Evolutionary conservation across 92 coral and sea anemone species (phyloP).

Genomic region (Paramuricea clavata): DNA sequence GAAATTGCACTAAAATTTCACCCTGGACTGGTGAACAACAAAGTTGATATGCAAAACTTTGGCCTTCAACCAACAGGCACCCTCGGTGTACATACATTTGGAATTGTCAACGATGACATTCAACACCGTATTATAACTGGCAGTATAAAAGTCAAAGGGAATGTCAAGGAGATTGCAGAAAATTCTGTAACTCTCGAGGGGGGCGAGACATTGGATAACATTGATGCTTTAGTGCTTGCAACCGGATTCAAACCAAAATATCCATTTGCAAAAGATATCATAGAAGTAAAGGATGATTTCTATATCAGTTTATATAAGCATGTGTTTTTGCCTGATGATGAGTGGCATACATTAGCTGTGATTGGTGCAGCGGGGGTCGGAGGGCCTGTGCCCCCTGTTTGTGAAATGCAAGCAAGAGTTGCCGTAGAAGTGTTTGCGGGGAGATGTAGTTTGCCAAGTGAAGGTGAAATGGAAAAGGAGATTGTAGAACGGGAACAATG

Average conservation of each 20-base stretch:
- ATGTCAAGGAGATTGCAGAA: constrained; percentile 62
- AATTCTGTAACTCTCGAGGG: constrained; percentile 71
- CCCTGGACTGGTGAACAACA: too few species aligned
- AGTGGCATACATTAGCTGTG: constrained; percentile 38
- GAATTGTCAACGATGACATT: constrained; percentile 82
- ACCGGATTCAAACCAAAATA: constrained; percentile 80
- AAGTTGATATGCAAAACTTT: constrained; percentile 37
- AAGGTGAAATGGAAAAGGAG: constrained; percentile 42
- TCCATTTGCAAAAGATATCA: constrained; percentile 71
- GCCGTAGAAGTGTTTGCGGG: constrained; percentile 57
- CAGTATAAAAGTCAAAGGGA: constrained; percentile 68
- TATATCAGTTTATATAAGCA: constrained; percentile 67
- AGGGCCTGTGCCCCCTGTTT: constrained; percentile 24
- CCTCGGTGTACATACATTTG: constrained; percentile 1
- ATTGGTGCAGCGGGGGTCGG: constrained; percentile 32
- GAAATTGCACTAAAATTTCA: too few species aligned
- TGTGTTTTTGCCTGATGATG: constrained; percentile 46
- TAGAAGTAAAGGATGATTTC: constrained; percentile 37
- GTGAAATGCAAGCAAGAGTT: constrained; percentile 62
- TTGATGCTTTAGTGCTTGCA: constrained; percentile 80
- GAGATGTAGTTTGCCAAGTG: constrained; percentile 29
- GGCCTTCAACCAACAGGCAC: constrained; percentile 71
- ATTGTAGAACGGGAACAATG: constrained; percentile 23
- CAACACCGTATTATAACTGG: constrained; percentile 89
- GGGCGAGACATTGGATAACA: constrained; percentile 70